A percentile compares a stretch with the other conserved stretches of the same genome.
phyloP scores from a whole-genome alignment of 2,888 invertebrate genomes.

The Hemicrepidius hirtus region DNA sequence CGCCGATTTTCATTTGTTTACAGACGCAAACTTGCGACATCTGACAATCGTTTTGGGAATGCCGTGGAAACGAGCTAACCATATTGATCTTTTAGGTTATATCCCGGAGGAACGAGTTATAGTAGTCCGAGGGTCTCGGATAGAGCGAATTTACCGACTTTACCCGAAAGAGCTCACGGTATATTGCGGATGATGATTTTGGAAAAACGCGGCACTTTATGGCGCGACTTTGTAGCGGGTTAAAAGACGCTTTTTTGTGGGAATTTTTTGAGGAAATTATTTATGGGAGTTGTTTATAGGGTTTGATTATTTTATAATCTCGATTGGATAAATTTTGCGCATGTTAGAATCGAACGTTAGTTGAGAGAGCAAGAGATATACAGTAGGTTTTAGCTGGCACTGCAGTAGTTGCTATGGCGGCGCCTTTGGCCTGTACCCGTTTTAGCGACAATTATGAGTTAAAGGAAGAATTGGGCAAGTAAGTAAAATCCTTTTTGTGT shows the following conservation, averaged over 20 bases:
- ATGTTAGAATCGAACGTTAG: constrained; percentile 53
- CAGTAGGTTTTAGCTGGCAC: constrained; percentile 67
- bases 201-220: not conserved
- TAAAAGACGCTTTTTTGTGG: not conserved
- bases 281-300: not conserved
- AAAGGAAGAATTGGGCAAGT: constrained; percentile 99
- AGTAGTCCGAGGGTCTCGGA: constrained; percentile 16
- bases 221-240: not conserved
- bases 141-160: constrained; percentile 9
- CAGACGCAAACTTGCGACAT: constrained; percentile 15
- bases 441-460: constrained; percentile 99
- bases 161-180: constrained; percentile 1
- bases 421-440: constrained; percentile 94
- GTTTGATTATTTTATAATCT: constrained; percentile 22
- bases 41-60: constrained; percentile 30
- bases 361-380: constrained; percentile 63
- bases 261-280: not conserved
- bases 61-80: constrained; percentile 58
- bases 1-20: constrained; percentile 8
- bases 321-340: constrained; percentile 50
- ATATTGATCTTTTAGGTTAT: constrained; percentile 70
- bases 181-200: not conserved
- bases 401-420: constrained; percentile 81
- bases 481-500: constrained; percentile 74
- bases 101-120: constrained; percentile 66